phyloP scores from a whole-genome alignment of 2,888 invertebrate genomes.

The Danaus chrysippus region DNA sequence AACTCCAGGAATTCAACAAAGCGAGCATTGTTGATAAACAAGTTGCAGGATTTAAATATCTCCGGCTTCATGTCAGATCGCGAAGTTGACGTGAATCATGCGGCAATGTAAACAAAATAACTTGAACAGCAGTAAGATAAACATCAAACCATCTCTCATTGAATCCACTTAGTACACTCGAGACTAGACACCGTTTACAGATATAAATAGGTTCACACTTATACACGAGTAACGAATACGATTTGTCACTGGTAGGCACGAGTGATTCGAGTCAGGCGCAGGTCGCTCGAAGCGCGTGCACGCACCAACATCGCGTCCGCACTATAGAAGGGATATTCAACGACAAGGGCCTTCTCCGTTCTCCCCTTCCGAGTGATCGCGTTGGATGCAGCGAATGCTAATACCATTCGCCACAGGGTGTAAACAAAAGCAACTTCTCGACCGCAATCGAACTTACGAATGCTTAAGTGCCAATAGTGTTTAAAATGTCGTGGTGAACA shows the following conservation, averaged over 20 bases:
- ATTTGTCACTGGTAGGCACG: constrained; percentile 55
- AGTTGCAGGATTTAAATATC: constrained; percentile 22
- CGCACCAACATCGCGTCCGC: constrained; percentile 68
- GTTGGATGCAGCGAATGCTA: constrained; percentile 72
- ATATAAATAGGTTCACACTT: constrained; percentile 64
- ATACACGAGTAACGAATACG: constrained; percentile 61
- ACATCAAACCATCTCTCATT: constrained; percentile 53
- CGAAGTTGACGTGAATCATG: constrained; percentile 57
- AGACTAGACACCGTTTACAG: constrained; percentile 44
- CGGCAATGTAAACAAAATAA: constrained; percentile 62
- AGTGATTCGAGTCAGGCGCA: constrained; percentile 44
- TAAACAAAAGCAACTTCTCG: constrained; percentile 31
- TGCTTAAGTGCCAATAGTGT: neutral
- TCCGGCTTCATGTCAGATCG: constrained; percentile 48
- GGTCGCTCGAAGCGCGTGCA: constrained; percentile 57
- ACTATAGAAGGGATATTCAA: constrained; percentile 65
- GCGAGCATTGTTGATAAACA: constrained; percentile 11
- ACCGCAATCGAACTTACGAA: constrained; percentile 21
- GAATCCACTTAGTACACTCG: constrained; percentile 51
- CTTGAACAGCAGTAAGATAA: constrained; percentile 62
- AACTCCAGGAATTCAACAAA: constrained; percentile 10
- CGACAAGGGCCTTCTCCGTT: constrained; percentile 65
- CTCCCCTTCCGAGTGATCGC: constrained; percentile 73
- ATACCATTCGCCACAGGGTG: constrained; percentile 44
- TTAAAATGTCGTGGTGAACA: neutral